Evolutionary conservation across 2,113 vertebrate species (phyloP), one percentile per base, ranked within the genome.

Genomic region (Perca flavescens): DNA sequence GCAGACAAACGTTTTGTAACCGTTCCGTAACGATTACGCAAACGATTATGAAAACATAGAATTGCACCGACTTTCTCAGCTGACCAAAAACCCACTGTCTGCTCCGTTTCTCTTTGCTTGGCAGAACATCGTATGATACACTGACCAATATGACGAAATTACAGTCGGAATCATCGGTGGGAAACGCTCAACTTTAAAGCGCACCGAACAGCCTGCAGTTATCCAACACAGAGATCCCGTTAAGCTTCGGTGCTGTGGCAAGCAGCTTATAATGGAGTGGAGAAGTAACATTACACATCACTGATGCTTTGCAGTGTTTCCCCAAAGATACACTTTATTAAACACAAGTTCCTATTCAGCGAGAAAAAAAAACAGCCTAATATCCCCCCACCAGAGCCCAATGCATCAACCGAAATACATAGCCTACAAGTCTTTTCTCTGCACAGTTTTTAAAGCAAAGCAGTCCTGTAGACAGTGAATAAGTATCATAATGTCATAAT

Each of bases 21-120:
- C 46, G 53, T 15, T 52, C 15, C 50, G 34, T n/a, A 19, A 9
- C 64, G 22, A 17, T 95, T 93, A 94, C 91, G 90, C 91, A 95
- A 94, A 93, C 78, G 57, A 4, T 94, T 94, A 93, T 70, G 81
- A 92, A 92, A 91, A 72, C 31, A 6, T 3, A n/a, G 22, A 67
- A 73, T 8, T 31, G 31, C 57, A 43, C 22, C 17, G 75, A 72
- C 68, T 84, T 88, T 76, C 19, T 14, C 54, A 31, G 15, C 61
- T 43, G n/a, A 43, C 15, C 1, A 0, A 16, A 43, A 43, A 49
- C 22, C 6, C 14, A 14, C 62, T 4, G 36, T 28, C 16, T 53
- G 16, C 8, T 9, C 17, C 17, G 10, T 46, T n/a, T 54, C 11
- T 12, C 6, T 4, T 3, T 6, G 34, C 3, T 25, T 8, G 13